phyloP scores from a whole-genome alignment of 1,140 invertebrate genomes.

The Bradynema listronoti region DNA sequence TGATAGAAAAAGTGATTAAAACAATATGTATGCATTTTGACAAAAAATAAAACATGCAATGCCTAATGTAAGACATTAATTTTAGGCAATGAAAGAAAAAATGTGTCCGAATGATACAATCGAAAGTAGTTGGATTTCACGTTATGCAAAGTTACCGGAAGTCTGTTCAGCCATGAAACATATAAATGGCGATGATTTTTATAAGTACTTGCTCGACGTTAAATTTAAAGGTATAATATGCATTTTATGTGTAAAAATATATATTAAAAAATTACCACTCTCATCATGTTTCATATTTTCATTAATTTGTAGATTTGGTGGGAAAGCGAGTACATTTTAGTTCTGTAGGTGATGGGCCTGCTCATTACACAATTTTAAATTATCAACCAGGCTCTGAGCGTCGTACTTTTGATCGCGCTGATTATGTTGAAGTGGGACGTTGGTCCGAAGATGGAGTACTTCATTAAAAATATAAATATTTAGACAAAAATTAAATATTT shows the following conservation, averaged over 20 bases:
- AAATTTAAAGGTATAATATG: conserved; percentile 66
- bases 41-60: too few relatives aligned
- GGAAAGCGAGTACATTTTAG: conserved; percentile 66
- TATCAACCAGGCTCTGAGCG: conserved; percentile 63
- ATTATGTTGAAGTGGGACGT: conserved; percentile 65
- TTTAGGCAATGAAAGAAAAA: conserved; percentile 61
- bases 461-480: background rate
- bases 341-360: conserved; percentile 66
- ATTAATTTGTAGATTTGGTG: conserved; percentile 64
- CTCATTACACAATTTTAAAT: conserved; percentile 65
- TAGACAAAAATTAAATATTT: background rate
- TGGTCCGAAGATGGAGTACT: conserved; percentile 63
- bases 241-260: too few relatives aligned
- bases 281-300: background rate
- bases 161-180: conserved; percentile 67
- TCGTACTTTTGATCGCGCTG: conserved; percentile 59
- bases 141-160: conserved; percentile 58
- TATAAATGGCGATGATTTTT: conserved; percentile 69
- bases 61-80: background rate
- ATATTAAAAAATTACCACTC: background rate
- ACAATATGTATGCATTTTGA: too few relatives aligned
- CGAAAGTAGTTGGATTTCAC: conserved; percentile 59
- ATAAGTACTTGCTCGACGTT: conserved; percentile 67
- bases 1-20: too few relatives aligned
- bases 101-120: conserved; percentile 60